Evolutionary conservation across 2,888 invertebrate species (phyloP), one percentile per base, ranked within the genome.

Genomic region (Lysandra coridon): DNA sequence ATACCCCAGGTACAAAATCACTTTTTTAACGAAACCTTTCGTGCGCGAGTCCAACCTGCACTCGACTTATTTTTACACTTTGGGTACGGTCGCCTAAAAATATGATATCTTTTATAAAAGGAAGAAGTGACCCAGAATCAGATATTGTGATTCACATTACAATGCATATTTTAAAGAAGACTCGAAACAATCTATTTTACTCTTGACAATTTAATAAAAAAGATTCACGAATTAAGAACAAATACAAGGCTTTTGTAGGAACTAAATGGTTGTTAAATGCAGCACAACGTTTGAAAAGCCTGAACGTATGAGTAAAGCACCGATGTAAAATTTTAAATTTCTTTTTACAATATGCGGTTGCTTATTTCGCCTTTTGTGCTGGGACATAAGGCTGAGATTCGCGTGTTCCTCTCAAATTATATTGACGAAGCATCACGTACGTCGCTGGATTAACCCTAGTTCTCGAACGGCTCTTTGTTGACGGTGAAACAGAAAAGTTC

Each of bases 401-500:
- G 44, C 44, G 14, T 75, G 49, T 23, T n/a, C 44, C n/a, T 49
- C 49, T 30, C 23, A 84, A 84, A 84, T 83, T 82, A 81, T 84
- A 84, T 89, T 88, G 87, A 88, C 85, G 86, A 87, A 85, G 85
- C 86, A 85, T 87, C 89, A 87, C 87, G 87, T 88, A 86, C 82
- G 84, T 82, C 83, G 82, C 83, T 82, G 85, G 86, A 90, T 89
- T 89, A 88, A 90, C 53, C 76, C 33, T 53, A 76, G 53, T 76
- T 76, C 76, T 53, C 17, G 53, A 75, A 53, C 49, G 23, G 49
- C 30, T 57, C 76, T 76, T 76, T 76, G 76, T 76, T 76, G 76
- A 57, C 57, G 57, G 76, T 37, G 76, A 53, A 23, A 76, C 76
- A 76, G 76, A 76, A 76, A 76, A 76, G 76, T 57, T 76, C 33